Evolutionary conservation across 2,113 vertebrate genomes (phyloP), one percentile per base, ranked within the genome.

Genomic region (Oryzias melastigma): DNA sequence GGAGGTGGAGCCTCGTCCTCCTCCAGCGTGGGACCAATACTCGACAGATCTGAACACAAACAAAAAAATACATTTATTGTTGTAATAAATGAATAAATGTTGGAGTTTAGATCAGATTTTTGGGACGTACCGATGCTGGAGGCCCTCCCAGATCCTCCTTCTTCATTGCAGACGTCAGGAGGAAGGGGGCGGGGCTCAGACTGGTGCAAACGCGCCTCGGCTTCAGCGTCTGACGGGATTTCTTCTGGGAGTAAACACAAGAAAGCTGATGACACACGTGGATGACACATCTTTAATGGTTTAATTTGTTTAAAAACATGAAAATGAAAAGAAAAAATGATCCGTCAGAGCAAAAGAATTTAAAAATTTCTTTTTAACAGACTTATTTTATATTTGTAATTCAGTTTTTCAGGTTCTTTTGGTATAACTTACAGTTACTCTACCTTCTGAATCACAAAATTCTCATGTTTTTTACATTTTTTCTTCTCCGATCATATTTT

Each of bases 211-310:
- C 78, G 91, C 25, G 92, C 93, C 79, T 95, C 95, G 0, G 93
- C 91, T 72, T 97, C 94, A 0, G 95, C 93, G 24, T 98, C 96
- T 0, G 94, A 98, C 0, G 94, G 92, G 68, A 95, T 92, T 75
- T 96, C 94, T 1, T 97, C 95, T 91, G 89, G 49, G 80, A 82
- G 61, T 43, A 48, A 69, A 56, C 19, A 50, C 1, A 56, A 24
- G 51, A 45, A 20, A 49, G 7, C 7, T 29, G n/a, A 27, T 16
- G 24, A 16, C 22, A 4, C 18, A n/a, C n/a, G 40, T 52, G 49
- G 22, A 3, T 16, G 25, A 13, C 8, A 52, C 49, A 16, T 16
- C 18, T 5, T 2, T 14, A 25, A 25, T 8, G 16, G 17, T 17
- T 52, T 35, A 47, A 1, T 17, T 4, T 13, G 46, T 35, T 13